Base-by-base conservation (phyloP, 2,888 invertebrate genomes). In the Caenorhabditis sp. region DNA sequence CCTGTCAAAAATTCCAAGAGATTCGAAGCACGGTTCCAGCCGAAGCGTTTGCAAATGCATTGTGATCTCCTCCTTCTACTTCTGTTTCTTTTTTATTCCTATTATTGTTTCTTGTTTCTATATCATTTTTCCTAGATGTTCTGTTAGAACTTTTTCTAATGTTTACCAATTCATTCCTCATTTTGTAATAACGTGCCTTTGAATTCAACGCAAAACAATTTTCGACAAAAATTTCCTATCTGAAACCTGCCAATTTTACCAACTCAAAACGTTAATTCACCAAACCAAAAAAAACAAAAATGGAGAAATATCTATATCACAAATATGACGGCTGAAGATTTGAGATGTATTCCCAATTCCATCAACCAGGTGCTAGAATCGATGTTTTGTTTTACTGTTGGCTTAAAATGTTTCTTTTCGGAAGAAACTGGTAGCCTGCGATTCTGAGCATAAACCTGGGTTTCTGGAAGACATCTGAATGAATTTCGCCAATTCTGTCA, bases 21-120 rank as follows among this genome's bases (percentile, higher is more conserved):
- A 43, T 69, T 17, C 62, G 36, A 17, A 21, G 24, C 3, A 37
- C 49, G 2, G 61, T 74, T 5, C 74, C 74, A 3, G 58, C 58
- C 12, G 74, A 74, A 49, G 74, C 74, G 5, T 74, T 74, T 24
- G 60, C 67, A 31, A 53, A 23, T 53, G n/a, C n/a, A n/a, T n/a
- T n/a, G n/a, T 54, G 24, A 54, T 31, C 21, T 23, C 49, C 37
- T 43, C 37, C 49, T n/a, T 57, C 53, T 27, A 49, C 21, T 54
- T n/a, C 23, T 50, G 14, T 49, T 50, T 61, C 6, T 55, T 10
- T 37, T 58, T n/a, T 55, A 23, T 36, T 37, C 21, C 31, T 53
- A 31, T 1, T 54, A 26, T n/a, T n/a, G n/a, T 53, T 36, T 1
- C 17, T 24, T 57, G 12, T 26, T 62, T 10, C 19, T n/a, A 53